Evolutionary conservation across 2,797 vertebrate genomes (phyloP).

Genomic region (Tachyglossus aculeatus): DNA sequence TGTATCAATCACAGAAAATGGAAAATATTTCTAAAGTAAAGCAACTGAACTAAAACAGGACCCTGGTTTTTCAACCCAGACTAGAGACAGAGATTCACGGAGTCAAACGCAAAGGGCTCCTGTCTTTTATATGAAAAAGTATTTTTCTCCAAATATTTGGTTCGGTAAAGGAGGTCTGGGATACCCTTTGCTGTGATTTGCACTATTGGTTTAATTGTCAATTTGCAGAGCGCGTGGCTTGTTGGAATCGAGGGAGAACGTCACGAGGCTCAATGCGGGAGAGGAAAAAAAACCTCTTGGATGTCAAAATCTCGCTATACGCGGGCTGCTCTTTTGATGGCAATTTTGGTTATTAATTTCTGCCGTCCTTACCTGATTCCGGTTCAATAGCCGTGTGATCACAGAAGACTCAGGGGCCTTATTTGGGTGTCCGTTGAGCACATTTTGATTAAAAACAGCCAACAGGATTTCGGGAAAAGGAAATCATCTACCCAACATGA

Average conservation of each 20-base stretch:
- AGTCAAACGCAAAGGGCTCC: not conserved
- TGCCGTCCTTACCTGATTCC: not conserved
- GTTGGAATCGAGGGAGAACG: not conserved
- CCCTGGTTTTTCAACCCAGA: too few species aligned
- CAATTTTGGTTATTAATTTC: constrained; percentile 16
- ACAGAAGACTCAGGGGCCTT: not conserved
- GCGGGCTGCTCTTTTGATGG: not conserved
- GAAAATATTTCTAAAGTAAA: not conserved
- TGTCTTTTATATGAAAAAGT: too few species aligned
- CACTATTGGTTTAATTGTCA: not conserved
- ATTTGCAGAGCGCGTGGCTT: not conserved
- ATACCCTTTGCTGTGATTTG: too few species aligned
- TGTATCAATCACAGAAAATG: not conserved
- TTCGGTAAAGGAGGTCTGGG: too few species aligned
- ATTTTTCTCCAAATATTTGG: too few species aligned
- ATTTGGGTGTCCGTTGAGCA: not conserved
- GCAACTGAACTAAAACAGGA: too few species aligned
- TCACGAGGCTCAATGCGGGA: not conserved
- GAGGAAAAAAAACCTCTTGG: not conserved
- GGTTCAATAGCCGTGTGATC: not conserved
- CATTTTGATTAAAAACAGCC: not conserved
- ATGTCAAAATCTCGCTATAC: not conserved
- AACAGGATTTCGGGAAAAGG: not conserved
- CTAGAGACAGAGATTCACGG: not conserved
- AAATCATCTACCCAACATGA: not conserved